These are phyloP conservation scores for Patella ulyssiponensis DNA, from an alignment of 2,888 invertebrate species.

Conservation along the genomic window DNA sequence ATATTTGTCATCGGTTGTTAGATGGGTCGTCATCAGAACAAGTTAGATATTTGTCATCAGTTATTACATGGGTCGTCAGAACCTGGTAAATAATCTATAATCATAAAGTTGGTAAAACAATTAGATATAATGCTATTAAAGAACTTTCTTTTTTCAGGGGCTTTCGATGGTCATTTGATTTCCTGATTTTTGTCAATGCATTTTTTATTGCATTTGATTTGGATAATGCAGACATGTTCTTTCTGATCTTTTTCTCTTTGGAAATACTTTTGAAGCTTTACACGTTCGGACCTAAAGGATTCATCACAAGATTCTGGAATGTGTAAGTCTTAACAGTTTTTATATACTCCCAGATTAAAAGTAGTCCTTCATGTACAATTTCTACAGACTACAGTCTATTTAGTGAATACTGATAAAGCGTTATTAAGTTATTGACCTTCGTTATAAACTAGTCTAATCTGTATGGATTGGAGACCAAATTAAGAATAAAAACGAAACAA, in stretches of 20 bases:
- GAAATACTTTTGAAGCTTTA: slow-evolving; percentile 74
- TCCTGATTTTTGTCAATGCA: slow-evolving; percentile 73
- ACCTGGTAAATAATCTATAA: too few relatives aligned
- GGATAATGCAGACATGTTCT: slow-evolving; percentile 72
- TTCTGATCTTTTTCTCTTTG: slow-evolving; percentile 71
- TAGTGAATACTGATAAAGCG: not conserved
- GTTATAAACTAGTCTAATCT: too few relatives aligned
- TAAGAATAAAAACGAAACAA: too few relatives aligned
- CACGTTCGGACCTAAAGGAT: slow-evolving; percentile 69
- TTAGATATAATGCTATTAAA: too few relatives aligned
- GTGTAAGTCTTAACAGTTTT: slow-evolving; percentile 62
- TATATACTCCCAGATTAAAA: not conserved
- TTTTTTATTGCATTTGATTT: slow-evolving; percentile 71
- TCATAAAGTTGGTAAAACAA: too few relatives aligned
- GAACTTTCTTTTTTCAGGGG: slow-evolving; percentile 58
- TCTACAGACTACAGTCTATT: not conserved
- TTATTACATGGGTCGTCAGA: too few relatives aligned
- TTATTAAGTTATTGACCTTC: not conserved
- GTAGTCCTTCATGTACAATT: not conserved
- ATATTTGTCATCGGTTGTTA: too few relatives aligned
- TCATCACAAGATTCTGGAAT: slow-evolving; percentile 73
- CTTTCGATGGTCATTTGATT: slow-evolving; percentile 73
- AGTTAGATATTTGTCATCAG: too few relatives aligned
- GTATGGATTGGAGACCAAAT: too few relatives aligned
- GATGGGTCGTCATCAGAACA: too few relatives aligned